A percentile compares a stretch with the other conserved stretches of the same genome.
Conservation (phyloP, 2,113 vertebrate genomes). For the Dendropsophus ebraccatus region DNA sequence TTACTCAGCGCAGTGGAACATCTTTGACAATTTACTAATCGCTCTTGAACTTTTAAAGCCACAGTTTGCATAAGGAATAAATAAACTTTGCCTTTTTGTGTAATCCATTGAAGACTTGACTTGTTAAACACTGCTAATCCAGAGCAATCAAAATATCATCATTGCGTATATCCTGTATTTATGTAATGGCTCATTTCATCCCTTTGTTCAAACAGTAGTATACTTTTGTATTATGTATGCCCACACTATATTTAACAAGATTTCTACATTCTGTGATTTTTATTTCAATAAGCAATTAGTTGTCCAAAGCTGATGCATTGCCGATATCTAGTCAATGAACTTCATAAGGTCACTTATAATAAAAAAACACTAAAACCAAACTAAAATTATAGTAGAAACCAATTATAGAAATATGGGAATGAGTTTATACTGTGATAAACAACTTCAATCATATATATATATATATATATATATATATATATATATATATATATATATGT, state of each 20-base stretch:
- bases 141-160: background rate
- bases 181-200: conserved; percentile 6
- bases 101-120: background rate
- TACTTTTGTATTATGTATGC: background rate
- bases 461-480: too few species aligned
- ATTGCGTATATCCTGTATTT: background rate
- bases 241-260: background rate
- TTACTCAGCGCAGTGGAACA: background rate
- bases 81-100: background rate
- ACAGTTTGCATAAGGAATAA: background rate
- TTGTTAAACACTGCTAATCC: conserved; percentile 8
- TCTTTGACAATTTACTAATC: background rate
- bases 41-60: background rate
- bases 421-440: too few species aligned
- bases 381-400: too few species aligned
- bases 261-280: background rate
- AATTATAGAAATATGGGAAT: too few species aligned
- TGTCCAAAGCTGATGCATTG: background rate
- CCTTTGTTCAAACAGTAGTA: background rate
- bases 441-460: too few species aligned
- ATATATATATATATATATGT: background rate
- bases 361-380: too few species aligned
- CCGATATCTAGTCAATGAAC: too few species aligned
- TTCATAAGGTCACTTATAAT: too few species aligned
- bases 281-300: background rate